phyloP scores from a whole-genome alignment of 2,113 vertebrate genomes.

The Thalassoma bifasciatum region DNA sequence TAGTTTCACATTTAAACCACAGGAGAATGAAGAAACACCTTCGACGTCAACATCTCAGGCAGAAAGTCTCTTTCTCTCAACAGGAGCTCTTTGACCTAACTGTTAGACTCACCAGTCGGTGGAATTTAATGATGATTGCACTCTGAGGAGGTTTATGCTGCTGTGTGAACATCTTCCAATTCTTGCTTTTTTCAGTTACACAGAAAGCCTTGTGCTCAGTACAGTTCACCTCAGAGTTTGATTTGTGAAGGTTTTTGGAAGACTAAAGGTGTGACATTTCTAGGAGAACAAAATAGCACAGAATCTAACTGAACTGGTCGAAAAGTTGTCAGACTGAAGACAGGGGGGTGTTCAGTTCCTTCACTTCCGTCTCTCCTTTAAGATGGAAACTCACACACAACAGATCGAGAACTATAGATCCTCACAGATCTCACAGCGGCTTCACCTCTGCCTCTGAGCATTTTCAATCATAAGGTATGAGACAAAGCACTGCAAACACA shows the following conservation, averaged over 20 bases:
- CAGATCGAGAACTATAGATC: neutral
- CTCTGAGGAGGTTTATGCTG: neutral
- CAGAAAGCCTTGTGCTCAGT: neutral
- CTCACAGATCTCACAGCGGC: conserved; percentile 5
- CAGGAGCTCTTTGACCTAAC: conserved; percentile 6
- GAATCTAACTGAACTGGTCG: conserved; percentile 1
- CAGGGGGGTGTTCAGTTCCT: conserved; percentile 22
- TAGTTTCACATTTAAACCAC: conserved; percentile 7
- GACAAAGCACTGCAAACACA: conserved; percentile 26
- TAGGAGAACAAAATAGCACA: neutral
- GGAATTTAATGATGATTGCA: neutral
- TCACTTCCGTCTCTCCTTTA: conserved; percentile 47
- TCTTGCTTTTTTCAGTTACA: conserved; percentile 19
- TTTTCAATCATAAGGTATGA: conserved; percentile 31
- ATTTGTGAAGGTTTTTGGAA: neutral
- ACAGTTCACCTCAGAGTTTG: neutral
- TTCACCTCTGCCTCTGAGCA: conserved; percentile 30
- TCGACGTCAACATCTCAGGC: neutral
- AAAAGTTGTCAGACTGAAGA: conserved; percentile 10
- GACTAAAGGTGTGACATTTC: neutral
- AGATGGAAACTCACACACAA: neutral
- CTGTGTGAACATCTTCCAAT: conserved; percentile 7
- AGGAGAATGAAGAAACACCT: conserved; percentile 16
- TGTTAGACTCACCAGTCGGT: conserved; percentile 9
- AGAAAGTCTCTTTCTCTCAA: conserved; percentile 22